These are phyloP conservation scores for Carabus problematicus DNA, from an alignment of 2,888 invertebrate species.

Conservation along the genomic window DNA sequence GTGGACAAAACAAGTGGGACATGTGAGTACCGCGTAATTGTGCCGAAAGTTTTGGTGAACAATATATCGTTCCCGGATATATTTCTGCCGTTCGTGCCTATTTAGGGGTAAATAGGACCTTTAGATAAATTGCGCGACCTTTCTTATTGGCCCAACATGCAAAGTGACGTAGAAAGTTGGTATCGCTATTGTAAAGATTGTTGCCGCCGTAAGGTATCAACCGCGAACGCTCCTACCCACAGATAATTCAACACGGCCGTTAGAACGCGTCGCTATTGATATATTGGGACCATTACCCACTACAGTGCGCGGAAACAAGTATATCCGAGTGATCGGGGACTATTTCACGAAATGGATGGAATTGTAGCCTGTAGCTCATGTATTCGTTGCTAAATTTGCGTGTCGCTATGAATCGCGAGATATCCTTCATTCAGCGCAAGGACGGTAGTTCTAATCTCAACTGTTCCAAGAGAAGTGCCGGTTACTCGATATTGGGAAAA, in stretches of 20 bases:
- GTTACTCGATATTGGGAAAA: no score
- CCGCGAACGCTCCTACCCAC: neutral
- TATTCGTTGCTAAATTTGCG: no score
- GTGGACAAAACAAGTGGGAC: no score
- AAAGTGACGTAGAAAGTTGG: conserved; percentile 1
- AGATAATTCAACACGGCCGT: conserved; percentile 1
- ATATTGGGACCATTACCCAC: conserved; percentile 20
- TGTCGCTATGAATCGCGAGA: no score
- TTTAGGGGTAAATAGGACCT: conserved; percentile 18
- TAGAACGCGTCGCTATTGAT: no score
- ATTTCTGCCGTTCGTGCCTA: conserved; percentile 15
- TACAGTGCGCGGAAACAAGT: conserved; percentile 3
- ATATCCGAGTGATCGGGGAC: conserved; percentile 26
- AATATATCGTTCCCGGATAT: neutral
- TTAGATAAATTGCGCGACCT: neutral
- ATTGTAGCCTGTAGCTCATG: no score
- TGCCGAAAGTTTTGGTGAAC: neutral
- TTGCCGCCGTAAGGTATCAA: conserved; percentile 17
- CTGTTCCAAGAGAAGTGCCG: no score
- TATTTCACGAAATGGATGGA: conserved; percentile 45
- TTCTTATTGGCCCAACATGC: conserved; percentile 21
- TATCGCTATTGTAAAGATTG: conserved; percentile 10
- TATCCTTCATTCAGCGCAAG: no score
- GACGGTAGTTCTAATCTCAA: no score
- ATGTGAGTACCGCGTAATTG: no score